phyloP scores from a whole-genome alignment of 2,113 vertebrate species.

The Actinemys pallida region DNA sequence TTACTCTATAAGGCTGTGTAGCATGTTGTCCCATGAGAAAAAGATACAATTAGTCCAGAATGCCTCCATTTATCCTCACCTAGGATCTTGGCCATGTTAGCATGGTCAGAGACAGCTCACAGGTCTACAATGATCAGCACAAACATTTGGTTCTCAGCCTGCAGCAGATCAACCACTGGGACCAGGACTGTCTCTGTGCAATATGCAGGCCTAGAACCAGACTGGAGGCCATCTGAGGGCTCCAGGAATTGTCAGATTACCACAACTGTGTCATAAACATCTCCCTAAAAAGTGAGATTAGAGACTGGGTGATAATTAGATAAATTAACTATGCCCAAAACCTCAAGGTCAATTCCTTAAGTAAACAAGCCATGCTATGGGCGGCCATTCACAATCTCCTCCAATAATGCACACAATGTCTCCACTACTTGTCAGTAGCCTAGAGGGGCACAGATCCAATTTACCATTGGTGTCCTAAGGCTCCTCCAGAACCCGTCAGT shows the following conservation, averaged over 20 bases:
- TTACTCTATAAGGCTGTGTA: neutral
- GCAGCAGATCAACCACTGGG: neutral
- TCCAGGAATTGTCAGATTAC: neutral
- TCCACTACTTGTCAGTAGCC: too few relatives aligned
- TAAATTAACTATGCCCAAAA: too few relatives aligned
- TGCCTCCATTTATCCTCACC: neutral
- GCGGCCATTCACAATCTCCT: too few relatives aligned
- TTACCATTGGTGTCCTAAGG: neutral
- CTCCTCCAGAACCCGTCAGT: neutral
- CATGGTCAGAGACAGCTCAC: rapidly evolving
- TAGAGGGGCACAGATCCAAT: too few relatives aligned
- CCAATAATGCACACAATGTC: too few relatives aligned
- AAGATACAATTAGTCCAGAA: neutral
- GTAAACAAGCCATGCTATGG: too few relatives aligned
- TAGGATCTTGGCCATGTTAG: neutral
- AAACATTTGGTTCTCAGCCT: neutral
- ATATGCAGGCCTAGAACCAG: neutral
- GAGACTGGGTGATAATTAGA: neutral
- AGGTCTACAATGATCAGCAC: neutral
- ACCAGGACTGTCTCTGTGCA: neutral
- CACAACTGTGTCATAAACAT: neutral
- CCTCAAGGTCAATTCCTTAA: too few relatives aligned
- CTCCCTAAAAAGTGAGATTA: neutral
- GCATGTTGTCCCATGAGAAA: neutral
- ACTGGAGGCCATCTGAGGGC: neutral